Evolutionary conservation across 2,888 invertebrate genomes (phyloP).

Genomic region (Chaetogeoica ovagalla): DNA sequence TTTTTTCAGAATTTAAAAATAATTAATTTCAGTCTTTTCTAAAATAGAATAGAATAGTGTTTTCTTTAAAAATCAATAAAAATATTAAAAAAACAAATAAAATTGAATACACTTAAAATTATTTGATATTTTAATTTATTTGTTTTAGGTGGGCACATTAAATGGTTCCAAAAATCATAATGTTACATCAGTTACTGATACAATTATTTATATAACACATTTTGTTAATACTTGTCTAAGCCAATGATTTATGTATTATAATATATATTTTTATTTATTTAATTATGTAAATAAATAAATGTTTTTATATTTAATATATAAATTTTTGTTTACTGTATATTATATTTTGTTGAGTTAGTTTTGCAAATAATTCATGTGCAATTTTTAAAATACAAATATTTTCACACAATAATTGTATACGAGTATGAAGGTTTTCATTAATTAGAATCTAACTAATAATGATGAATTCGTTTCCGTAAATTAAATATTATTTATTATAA

Average conservation of each 20-base stretch:
- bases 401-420: too few relatives aligned
- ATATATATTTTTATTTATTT: too few relatives aligned
- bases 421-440: too few relatives aligned
- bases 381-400: too few relatives aligned
- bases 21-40: too few relatives aligned
- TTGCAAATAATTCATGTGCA: too few relatives aligned
- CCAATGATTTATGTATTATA: not conserved
- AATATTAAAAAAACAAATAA: not conserved
- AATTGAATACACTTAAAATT: not conserved
- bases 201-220: conserved; percentile 4
- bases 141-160: conserved; percentile 45
- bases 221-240: not conserved
- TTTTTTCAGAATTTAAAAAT: too few relatives aligned
- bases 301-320: conserved; percentile 23
- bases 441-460: too few relatives aligned
- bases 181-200: not conserved
- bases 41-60: too few relatives aligned
- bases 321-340: not conserved
- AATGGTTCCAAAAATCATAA: not conserved
- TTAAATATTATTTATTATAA: too few relatives aligned
- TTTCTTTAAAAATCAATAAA: not conserved
- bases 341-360: not conserved
- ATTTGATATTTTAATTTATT: not conserved
- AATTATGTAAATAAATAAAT: conserved; percentile 36
- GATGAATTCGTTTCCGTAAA: too few relatives aligned